Evolutionary conservation across 2,797 vertebrate species (phyloP), one percentile per base, ranked within the genome.

Genomic region (Parambassis ranga): DNA sequence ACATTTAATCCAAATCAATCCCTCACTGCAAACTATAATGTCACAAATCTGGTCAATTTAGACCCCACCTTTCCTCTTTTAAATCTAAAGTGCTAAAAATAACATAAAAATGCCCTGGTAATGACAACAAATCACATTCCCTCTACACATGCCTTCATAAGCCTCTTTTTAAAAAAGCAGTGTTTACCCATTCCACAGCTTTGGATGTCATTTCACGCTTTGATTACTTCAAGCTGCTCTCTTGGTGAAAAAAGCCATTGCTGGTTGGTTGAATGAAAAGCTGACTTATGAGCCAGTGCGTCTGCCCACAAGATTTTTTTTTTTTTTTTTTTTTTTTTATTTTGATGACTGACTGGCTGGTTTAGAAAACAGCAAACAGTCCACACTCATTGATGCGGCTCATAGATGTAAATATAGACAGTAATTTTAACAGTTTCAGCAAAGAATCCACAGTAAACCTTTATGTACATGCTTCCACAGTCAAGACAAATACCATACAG

Each of bases 161-260:
- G 27, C 27, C 4, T 61, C 30, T 23, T 62, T 61, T 70, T 51
- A 42, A 50, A 56, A 47, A 50, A 56, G 47, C 38, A 39, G 48
- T 52, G 46, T 67, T 77, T 42, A 57, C 59, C 43, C 20, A 42
- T 64, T 63, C 57, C 42, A 14, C 53, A 37, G 68, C 59, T 60
- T 65, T 59, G 46, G 71, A 65, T 67, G 51, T 85, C 61, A 69
- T 81, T 82, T 86, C 64, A 82, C 33, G 46, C 75, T 79, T 82
- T 62, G 65, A 84, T 84, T 73, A 65, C 67, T 51, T 72, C 71
- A 67, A 74, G 60, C 66, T 75, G 68, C 75, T 72, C 68, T 65
- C 24, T 44, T 22, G 18, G 38, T 52, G 36, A 27, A 42, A n/a
- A 50, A 55, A 41, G 69, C 62, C 61, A 46, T n/a, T 19, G 49